Evolutionary conservation across 2,797 vertebrate genomes (phyloP).

Genomic region (Phrynocephalus guinanensis): DNA sequence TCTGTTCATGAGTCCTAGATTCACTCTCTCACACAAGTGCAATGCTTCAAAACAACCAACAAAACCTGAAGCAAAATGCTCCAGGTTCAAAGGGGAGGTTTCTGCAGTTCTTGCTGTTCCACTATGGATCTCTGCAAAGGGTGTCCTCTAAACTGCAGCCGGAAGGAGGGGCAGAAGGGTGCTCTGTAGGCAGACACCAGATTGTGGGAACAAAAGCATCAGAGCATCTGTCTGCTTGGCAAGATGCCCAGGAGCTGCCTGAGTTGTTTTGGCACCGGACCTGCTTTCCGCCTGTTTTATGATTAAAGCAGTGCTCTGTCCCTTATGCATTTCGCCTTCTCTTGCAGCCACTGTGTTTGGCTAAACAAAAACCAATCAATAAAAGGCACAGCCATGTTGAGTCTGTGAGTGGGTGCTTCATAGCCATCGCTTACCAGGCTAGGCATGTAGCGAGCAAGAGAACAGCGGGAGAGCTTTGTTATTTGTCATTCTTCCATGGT

Average conservation of each 20-base stretch:
- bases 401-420: not conserved
- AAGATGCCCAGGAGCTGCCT: slow-evolving; percentile 18
- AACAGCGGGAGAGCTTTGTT: slow-evolving; percentile 41
- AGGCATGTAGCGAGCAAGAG: slow-evolving; percentile 30
- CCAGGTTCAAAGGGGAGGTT: not conserved
- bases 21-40: no score
- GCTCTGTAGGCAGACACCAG: slow-evolving; percentile 2
- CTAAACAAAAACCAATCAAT: not conserved
- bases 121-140: not conserved
- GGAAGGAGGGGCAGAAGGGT: no score
- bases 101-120: not conserved
- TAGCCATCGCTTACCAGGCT: not conserved
- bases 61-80: not conserved
- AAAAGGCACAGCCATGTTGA: not conserved
- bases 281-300: not conserved
- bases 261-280: slow-evolving; percentile 39
- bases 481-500: slow-evolving; percentile 41
- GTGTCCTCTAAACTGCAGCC: not conserved
- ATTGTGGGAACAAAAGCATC: slow-evolving; percentile 22
- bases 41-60: not conserved
- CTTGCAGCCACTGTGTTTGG: slow-evolving; percentile 20
- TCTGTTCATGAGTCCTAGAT: not conserved
- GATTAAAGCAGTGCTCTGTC: slow-evolving; percentile 7
- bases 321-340: slow-evolving; percentile 38
- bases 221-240: slow-evolving; percentile 2